Evolutionary conservation across 1,140 invertebrate species (phyloP), one percentile per base, ranked within the genome.

Genomic region (Drosophila repleta): DNA sequence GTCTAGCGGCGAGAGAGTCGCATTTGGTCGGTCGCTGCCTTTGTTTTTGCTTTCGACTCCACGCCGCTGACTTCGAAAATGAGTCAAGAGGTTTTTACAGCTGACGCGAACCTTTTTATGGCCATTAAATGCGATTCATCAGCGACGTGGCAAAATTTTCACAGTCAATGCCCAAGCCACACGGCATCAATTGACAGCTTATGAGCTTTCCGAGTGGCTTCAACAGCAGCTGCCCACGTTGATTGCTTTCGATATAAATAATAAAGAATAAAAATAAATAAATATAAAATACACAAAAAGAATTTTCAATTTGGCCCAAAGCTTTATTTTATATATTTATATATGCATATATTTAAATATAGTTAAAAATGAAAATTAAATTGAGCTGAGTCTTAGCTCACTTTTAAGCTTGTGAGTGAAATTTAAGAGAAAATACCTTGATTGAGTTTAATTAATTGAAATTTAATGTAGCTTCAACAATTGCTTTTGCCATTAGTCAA

Each of bases 1-100:
- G 65, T 68, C 29, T 61, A 15, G 48, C 46, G 1, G 10, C 4
- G 35, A 26, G 35, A 13, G 13, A 58, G 48, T 66, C 45, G 32
- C 11, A 29, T 20, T 24, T 45, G 24, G 18, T 20, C 1, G 21
- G 21, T 8, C 5, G 29, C 8, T 45, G 49, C 37, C 20, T 41
- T 62, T 26, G 35, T 49, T 32, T 24, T 24, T 24, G 21, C 21
- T 55, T 64, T 37, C 29, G 15, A n/a, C 53, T 39, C 37, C 37
- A 21, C 18, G 17, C 20, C 32, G 24, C 10, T 26, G 11, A 48
- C 18, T 20, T n/a, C 41, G 13, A 15, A n/a, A 60, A 65, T 72
- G 73, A 81, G 46, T 81, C 72, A 76, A 67, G 56, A 26, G 39
- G 51, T 71, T 79, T 61, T 29, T 20, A 17, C 18, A 21, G 10